Evolutionary conservation across 2,797 vertebrate species (phyloP).

Genomic region (Anguilla obscura): DNA sequence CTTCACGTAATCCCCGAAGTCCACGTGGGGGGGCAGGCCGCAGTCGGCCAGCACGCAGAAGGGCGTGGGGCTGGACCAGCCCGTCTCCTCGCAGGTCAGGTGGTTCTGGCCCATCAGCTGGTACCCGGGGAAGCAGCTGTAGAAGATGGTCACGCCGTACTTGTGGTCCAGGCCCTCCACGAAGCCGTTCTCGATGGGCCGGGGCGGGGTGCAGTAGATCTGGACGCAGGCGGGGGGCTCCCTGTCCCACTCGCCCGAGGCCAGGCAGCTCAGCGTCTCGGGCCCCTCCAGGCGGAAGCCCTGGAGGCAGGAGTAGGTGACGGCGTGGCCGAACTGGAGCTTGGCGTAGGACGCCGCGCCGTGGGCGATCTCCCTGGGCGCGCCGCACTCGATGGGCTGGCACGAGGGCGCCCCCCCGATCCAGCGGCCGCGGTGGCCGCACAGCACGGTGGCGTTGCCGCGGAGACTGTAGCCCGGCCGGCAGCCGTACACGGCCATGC

Average conservation of each 20-base stretch:
- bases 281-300: constrained; percentile 87
- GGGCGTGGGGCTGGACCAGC: constrained; percentile 88
- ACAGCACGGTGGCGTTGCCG: constrained; percentile 88
- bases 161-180: constrained; percentile 93
- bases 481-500: constrained; percentile 91
- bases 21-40: constrained; percentile 93
- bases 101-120: constrained; percentile 88
- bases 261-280: constrained; percentile 78
- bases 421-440: constrained; percentile 92
- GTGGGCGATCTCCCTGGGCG: constrained; percentile 78
- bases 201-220: constrained; percentile 85
- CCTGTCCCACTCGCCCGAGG: constrained; percentile 83
- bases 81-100: constrained; percentile 88
- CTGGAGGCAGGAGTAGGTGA: constrained; percentile 83
- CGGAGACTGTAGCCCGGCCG: constrained; percentile 84
- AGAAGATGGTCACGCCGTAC: constrained; percentile 93
- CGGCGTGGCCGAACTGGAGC: constrained; percentile 83
- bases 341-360: constrained; percentile 80
- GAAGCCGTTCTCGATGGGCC: constrained; percentile 90
- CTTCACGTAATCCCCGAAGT: constrained; percentile 87
- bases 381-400: constrained; percentile 84
- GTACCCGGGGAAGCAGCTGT: constrained; percentile 94
- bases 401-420: constrained; percentile 85
- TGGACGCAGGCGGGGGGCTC: constrained; percentile 79
- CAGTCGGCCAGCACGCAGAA: constrained; percentile 86